Evolutionary conservation across 2,113 vertebrate species (phyloP), one percentile per base, ranked within the genome.

Genomic region (Syngnathus typhle): DNA sequence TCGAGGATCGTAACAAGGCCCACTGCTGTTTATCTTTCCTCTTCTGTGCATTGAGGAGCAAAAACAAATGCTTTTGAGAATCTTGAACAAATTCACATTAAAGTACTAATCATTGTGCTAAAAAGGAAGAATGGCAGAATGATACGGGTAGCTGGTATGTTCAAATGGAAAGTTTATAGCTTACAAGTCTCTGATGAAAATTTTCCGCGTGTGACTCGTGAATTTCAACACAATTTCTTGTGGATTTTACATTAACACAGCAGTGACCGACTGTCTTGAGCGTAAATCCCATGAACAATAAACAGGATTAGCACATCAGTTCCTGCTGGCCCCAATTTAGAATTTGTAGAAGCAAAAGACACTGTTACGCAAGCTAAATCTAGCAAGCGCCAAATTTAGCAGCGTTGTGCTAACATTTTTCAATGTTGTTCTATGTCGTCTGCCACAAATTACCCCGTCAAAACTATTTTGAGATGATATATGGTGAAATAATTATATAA

Each of bases 31-130:
- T 67, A 80, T 85, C 78, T 55, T 67, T 12, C 51, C 56, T 65
- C 56, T 80, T 87, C 84, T 86, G 77, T 74, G 67, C 43, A 19
- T n/a, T 1, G 3, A 52, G 67, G 70, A 61, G 72, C 46, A 10
- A 74, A 64, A 79, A 32, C 27, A 71, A 65, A n/a, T 32, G 63
- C 82, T 83, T 79, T 83, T 27, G 70, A 79, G 58, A 70, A 38
- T 47, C 67, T 19, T 56, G 44, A 6, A 73, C 19, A 62, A n/a
- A 61, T 78, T 52, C 71, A 71, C 74, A 16, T 52, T 52, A 21
- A 46, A 71, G 49, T 0, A 32, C 27, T 32, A 32, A 32, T 32
- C 27, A 32, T 32, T 32, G 27, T 32, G 27, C 27, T 32, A 32
- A 32, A 32, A 32, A 32, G 27, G 27, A 32, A 32, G 27, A 32